Evolutionary conservation across 2,797 vertebrate species (phyloP).

Genomic region (Acanthurus lineatus): DNA sequence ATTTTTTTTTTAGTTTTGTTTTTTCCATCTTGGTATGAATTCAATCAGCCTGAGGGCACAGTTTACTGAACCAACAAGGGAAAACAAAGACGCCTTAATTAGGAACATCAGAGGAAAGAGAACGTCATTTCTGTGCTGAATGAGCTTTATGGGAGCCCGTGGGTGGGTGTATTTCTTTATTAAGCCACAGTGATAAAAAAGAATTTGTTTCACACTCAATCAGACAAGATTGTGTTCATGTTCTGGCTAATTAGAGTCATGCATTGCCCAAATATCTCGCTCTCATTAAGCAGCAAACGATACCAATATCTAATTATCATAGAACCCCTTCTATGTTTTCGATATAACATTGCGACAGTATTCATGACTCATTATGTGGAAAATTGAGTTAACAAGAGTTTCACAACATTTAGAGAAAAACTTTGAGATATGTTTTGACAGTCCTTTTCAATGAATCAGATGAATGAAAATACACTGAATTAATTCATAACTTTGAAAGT

Average conservation of each 20-base stretch:
- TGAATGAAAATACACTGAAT: slow-evolving; percentile 24
- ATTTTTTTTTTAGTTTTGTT: neutral
- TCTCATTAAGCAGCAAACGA: neutral
- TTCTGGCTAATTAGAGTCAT: slow-evolving; percentile 24
- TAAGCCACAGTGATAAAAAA: slow-evolving; percentile 31
- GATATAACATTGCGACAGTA: neutral
- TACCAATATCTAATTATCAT: neutral
- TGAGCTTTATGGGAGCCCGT: slow-evolving; percentile 47
- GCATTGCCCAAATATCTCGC: neutral
- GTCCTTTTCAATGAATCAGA: neutral
- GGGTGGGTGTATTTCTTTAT: slow-evolving; percentile 42
- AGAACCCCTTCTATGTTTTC: neutral
- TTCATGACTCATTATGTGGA: neutral
- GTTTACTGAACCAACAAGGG: slow-evolving; percentile 68
- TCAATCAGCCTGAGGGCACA: slow-evolving; percentile 44
- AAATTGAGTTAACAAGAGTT: neutral
- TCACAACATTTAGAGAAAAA: too few species aligned
- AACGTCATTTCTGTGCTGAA: slow-evolving; percentile 51
- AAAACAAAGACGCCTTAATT: slow-evolving; percentile 71
- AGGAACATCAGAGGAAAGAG: slow-evolving; percentile 66
- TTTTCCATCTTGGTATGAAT: slow-evolving; percentile 47
- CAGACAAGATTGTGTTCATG: slow-evolving; percentile 17
- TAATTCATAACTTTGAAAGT: slow-evolving; percentile 19
- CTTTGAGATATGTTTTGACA: neutral
- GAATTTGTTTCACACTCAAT: slow-evolving; percentile 2